These are phyloP conservation scores for Diloba caeruleocephala DNA, from an alignment of 2,888 invertebrate genomes.

Conservation along the genomic window DNA sequence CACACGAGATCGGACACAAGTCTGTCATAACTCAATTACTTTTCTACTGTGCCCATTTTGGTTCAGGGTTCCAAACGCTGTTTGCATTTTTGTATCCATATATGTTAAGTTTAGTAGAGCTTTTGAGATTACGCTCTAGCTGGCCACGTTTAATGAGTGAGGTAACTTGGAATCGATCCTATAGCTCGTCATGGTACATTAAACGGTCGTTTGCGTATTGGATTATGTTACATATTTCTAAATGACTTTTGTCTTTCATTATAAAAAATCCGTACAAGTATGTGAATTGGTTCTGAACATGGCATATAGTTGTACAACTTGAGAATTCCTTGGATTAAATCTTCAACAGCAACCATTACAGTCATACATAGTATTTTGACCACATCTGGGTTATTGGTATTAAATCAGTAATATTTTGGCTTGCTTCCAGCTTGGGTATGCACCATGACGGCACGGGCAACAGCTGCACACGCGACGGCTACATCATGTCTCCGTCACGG, in stretches of 20 bases:
- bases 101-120: neutral
- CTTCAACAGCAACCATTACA: too few species aligned
- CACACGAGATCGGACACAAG: constrained; percentile 96
- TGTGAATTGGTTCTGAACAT: too few species aligned
- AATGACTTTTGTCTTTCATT: too few species aligned
- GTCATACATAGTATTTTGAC: too few species aligned
- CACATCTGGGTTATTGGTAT: too few species aligned
- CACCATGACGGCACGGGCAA: constrained; percentile 94
- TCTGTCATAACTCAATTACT: constrained; percentile 76
- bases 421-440: constrained; percentile 92
- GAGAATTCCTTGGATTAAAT: too few species aligned
- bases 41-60: constrained; percentile 1
- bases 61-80: neutral
- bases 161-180: constrained; percentile 17
- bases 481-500: constrained; percentile 94
- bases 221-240: neutral
- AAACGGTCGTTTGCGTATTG: too few species aligned
- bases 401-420: too few species aligned
- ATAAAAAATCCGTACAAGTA: too few species aligned
- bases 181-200: neutral
- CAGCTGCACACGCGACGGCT: constrained; percentile 93
- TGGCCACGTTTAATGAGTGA: neutral
- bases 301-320: too few species aligned
- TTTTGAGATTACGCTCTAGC: neutral
- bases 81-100: too few species aligned